Evolutionary conservation across 2,888 invertebrate genomes (phyloP).

Genomic region (Aricia artaxerxes): DNA sequence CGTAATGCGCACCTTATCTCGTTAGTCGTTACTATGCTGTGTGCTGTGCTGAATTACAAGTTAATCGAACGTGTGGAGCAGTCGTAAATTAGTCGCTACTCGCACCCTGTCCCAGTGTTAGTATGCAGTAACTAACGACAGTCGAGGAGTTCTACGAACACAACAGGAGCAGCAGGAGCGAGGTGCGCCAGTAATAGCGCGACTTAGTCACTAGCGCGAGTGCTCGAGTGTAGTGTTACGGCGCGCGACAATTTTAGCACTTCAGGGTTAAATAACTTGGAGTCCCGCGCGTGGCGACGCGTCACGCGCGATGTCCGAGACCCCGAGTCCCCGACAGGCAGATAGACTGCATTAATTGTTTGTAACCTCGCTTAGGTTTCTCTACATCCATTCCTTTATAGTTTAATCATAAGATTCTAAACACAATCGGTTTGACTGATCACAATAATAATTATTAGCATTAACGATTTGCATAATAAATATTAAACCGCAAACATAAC

Average conservation of each 20-base stretch:
- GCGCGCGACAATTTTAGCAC: neutral
- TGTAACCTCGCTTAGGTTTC: too few relatives aligned
- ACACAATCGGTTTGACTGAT: neutral
- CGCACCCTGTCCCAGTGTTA: neutral
- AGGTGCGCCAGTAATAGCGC: constrained; percentile 26
- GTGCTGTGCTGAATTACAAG: neutral
- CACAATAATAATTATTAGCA: constrained; percentile 4
- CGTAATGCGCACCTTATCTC: neutral
- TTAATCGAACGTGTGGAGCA: neutral
- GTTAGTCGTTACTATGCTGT: neutral
- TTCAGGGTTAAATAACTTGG: constrained; percentile 7
- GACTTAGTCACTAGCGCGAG: constrained; percentile 49
- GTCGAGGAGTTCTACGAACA: neutral
- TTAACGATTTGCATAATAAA: constrained; percentile 24
- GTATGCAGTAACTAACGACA: neutral
- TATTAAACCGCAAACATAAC: constrained; percentile 15
- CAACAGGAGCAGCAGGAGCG: constrained; percentile 7
- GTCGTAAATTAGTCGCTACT: neutral
- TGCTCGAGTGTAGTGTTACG: neutral
- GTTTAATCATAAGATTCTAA: neutral
- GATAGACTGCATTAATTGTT: neutral
- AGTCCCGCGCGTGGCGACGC: neutral
- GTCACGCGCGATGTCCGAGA: neutral
- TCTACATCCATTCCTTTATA: too few relatives aligned
- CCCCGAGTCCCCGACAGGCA: neutral